Base-by-base conservation (phyloP, 2,888 invertebrate genomes). In the Schrankia costaestrigalis region DNA sequence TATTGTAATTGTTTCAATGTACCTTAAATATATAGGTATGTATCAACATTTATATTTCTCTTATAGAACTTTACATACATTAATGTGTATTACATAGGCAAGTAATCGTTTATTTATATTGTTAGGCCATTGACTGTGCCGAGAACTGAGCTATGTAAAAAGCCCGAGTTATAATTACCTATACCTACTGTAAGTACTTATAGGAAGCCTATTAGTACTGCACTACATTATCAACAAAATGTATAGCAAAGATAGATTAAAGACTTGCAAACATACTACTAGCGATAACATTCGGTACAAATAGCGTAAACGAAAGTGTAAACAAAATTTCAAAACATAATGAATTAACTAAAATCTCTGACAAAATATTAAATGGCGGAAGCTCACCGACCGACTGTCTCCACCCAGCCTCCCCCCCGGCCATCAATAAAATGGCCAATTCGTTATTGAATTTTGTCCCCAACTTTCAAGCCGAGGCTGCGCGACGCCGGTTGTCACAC, bases 391-490 rank as follows among this genome's bases (percentile, higher is more conserved):
- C 63, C 63, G 64, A 74, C 68, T 68, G 80, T 82, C 85, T 82
- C 83, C 84, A 78, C 83, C 86, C 85, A 84, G 71, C 79, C 81
- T 81, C 78, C 81, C 85, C 54, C 82, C 85, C 82, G 68, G 79
- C 80, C 85, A 85, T 88, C 87, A 85, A 88, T 88, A 89, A 89
- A 89, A 89, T 89, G 89, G 87, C 88, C 85, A 88, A 86, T 83
- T 86, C 86, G 79, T 78, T 87, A 86, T 85, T 84, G 87, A 84
- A 85, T 86, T 87, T 86, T 84, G 78, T 83, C 71, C 71, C 69
- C 68, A 83, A 84, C 77, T 79, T 79, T 75, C 68, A 69, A 60
- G 68, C 63, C 62, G 78, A 79, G 73, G 85, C 78, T 84, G 82
- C 83, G 83, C 81, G 81, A 75, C 74, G 86, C 83, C 85, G 85